Percentiles rank a stretch among this genome's conserved stretches.
Conservation (phyloP, 2,113 vertebrate species). For the Glaucomys volans region DNA sequence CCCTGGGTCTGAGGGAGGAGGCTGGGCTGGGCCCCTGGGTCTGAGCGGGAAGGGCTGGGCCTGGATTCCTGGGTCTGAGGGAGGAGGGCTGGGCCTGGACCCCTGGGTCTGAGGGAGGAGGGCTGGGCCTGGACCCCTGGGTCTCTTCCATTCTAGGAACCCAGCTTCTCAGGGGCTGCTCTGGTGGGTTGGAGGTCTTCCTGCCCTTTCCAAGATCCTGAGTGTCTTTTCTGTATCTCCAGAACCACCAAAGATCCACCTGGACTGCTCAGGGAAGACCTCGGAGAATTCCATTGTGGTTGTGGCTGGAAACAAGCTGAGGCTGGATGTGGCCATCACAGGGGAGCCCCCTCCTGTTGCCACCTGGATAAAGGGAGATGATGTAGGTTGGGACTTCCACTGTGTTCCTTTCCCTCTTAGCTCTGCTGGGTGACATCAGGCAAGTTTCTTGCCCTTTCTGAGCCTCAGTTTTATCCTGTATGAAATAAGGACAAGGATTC, state of each 20-base stretch:
- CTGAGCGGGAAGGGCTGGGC: too few relatives aligned
- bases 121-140: not conserved
- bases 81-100: not conserved
- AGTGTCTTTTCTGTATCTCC: not conserved
- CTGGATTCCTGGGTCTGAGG: not conserved
- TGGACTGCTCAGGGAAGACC: conserved; percentile 91
- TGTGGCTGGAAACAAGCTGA: conserved; percentile 94
- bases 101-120: not conserved
- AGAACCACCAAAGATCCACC: conserved; percentile 95
- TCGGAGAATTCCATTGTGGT: conserved; percentile 90
- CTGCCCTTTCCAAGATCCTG: not conserved
- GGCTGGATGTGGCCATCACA: conserved; percentile 92
- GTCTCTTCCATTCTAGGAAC: not conserved
- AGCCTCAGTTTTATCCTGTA: not conserved
- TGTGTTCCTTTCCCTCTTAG: not conserved
- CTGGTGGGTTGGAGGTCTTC: not conserved
- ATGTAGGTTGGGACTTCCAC: conserved; percentile 75
- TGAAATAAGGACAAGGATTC: not conserved
- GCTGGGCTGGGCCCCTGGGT: not conserved
- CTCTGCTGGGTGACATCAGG: not conserved
- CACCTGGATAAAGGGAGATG: conserved; percentile 89
- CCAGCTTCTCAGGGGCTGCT: not conserved
- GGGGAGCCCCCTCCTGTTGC: conserved; percentile 92
- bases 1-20: too few relatives aligned
- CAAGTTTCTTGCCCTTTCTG: not conserved